Base-by-base conservation (phyloP, 1,140 invertebrate species). In the Drosophila tristis region DNA sequence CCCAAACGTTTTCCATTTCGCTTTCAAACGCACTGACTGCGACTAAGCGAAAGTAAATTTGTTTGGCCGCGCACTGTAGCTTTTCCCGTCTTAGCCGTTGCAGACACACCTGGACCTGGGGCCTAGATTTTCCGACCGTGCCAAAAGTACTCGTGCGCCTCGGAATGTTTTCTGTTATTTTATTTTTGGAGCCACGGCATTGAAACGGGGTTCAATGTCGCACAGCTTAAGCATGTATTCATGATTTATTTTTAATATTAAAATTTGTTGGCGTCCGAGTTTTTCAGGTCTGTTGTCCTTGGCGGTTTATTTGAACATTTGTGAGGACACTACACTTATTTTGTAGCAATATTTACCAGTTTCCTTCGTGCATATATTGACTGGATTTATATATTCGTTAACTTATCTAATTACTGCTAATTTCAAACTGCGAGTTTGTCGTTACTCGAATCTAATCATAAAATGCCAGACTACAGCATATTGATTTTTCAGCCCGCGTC, bases 341-440 rank as follows among this genome's bases (percentile, higher is more conserved):
- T 13, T 11, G 31, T 9, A 4, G 4, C 31, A 42, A 43, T 47
- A 39, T 56, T 73, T 74, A 74, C 59, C 71, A 45, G 23, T 51
- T 70, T 31, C 23, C 25, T 71, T 53, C 8, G 11, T 61, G 23
- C 23, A 43, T 7, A 16, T 39, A n/a, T 51, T 54, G 44, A 49
- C 58, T 80, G 45, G 49, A 43, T 72, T 68, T 53, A 39, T 56
- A 13, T 35, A 50, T 80, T 79, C 64, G 74, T 81, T 66, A 65
- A 61, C 65, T 71, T 74, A 74, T 58, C 70, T 77, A 70, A 58
- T 74, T 74, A 67, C 43, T 64, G 5, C 67, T 87, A 81, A 78
- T 66, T 87, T 89, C 75, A 79, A 87, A 87, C 84, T 68, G 56
- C 42, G 15, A 75, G 78, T 87, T 87, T 86, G 82, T 87, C 82